phyloP scores from a whole-genome alignment of 1,140 invertebrate genomes.

The Lepidurus arcticus region DNA sequence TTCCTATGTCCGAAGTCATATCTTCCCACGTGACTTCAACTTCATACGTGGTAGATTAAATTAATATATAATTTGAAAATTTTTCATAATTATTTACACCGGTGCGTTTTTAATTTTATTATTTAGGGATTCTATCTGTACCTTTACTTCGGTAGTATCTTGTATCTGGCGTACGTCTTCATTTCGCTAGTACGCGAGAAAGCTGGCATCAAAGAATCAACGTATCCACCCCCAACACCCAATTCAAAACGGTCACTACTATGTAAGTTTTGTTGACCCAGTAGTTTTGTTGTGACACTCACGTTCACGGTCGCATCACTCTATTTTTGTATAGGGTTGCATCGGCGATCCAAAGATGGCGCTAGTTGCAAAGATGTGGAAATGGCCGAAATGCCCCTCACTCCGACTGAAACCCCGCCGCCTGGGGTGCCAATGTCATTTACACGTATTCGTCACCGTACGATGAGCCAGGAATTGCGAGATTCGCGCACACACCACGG shows the following conservation, averaged over 20 bases:
- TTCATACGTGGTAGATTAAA: conserved; percentile 67
- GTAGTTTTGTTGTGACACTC: neutral
- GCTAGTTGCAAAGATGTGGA: neutral
- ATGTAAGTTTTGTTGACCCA: neutral
- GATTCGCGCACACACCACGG: conserved; percentile 40
- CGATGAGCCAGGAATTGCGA: conserved; percentile 9
- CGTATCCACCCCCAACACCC: conserved; percentile 2
- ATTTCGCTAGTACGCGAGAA: conserved; percentile 60
- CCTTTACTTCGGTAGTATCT: conserved; percentile 66
- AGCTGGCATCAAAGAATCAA: conserved; percentile 39
- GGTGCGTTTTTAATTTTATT: conserved; percentile 34
- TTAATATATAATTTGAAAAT: conserved; percentile 29
- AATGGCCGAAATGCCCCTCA: neutral
- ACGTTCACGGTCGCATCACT: neutral
- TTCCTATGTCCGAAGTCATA: conserved; percentile 74
- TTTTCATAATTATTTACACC: neutral
- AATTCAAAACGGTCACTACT: neutral
- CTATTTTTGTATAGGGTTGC: neutral
- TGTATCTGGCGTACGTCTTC: conserved; percentile 76
- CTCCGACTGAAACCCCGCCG: neutral
- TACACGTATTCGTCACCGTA: conserved; percentile 25
- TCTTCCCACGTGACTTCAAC: conserved; percentile 85
- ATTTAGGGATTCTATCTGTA: conserved; percentile 77
- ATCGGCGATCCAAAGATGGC: neutral
- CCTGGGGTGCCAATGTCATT: neutral